phyloP scores from a whole-genome alignment of 2,113 vertebrate genomes.

The Engystomops pustulosus region DNA sequence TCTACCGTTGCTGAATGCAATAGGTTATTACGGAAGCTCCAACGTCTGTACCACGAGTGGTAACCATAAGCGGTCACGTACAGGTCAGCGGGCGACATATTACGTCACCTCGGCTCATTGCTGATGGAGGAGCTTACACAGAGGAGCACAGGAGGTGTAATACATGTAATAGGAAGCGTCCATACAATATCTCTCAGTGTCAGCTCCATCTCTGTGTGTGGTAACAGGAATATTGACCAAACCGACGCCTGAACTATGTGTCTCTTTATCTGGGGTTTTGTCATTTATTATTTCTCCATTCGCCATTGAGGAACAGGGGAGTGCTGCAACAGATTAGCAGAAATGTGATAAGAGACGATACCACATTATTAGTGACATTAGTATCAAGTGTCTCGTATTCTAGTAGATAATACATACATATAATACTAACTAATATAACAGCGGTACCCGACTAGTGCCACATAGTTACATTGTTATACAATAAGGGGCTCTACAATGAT shows the following conservation, averaged over 20 bases:
- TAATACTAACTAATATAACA: too few species aligned
- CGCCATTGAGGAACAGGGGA: constrained; percentile 19
- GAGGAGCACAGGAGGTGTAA: background rate
- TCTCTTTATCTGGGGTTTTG: constrained; percentile 20
- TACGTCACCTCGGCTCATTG: background rate
- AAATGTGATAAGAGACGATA: background rate
- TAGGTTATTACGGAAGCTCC: background rate
- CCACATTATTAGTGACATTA: background rate
- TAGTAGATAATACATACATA: too few species aligned
- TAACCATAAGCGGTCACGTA: background rate
- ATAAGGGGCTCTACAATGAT: too few species aligned
- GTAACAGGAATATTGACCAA: constrained; percentile 51
- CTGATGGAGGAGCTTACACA: background rate
- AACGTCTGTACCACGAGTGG: background rate
- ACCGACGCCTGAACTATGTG: background rate
- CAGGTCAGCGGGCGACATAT: background rate
- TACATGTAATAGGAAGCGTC: constrained; percentile 34
- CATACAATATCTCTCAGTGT: constrained; percentile 36
- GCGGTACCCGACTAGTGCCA: too few species aligned
- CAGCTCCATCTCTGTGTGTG: constrained; percentile 4
- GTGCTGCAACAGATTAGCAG: background rate
- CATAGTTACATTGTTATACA: too few species aligned
- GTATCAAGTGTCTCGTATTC: too few species aligned
- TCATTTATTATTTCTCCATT: constrained; percentile 25
- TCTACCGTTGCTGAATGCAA: background rate